Evolutionary conservation across 2,113 vertebrate genomes (phyloP).

Genomic region (Cyprinodon brontotheroides): DNA sequence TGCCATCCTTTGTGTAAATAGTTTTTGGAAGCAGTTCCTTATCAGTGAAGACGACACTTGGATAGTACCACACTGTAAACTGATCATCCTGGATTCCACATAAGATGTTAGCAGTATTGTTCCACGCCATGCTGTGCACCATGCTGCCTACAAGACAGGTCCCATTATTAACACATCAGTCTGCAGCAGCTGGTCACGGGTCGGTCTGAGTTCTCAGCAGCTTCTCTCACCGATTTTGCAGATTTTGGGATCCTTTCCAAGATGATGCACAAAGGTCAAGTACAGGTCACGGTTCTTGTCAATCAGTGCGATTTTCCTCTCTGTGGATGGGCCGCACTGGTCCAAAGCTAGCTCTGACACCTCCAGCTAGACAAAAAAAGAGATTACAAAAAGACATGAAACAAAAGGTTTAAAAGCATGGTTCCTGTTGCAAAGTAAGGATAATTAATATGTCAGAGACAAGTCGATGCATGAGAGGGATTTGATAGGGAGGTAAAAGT

Average conservation of each 20-base stretch:
- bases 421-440: not conserved
- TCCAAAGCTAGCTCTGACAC: constrained; percentile 92
- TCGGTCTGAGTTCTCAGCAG: not conserved
- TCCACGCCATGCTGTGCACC: constrained; percentile 94
- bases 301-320: constrained; percentile 92
- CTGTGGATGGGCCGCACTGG: constrained; percentile 88
- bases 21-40: constrained; percentile 92
- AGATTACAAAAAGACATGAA: constrained; percentile 2
- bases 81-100: constrained; percentile 91
- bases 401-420: too few relatives aligned
- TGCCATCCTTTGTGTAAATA: constrained; percentile 86
- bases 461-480: too few relatives aligned
- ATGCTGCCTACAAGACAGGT: constrained; percentile 84
- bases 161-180: constrained; percentile 1
- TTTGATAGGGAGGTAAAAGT: too few relatives aligned
- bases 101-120: constrained; percentile 88
- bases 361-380: constrained; percentile 82
- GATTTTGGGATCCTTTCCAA: constrained; percentile 89
- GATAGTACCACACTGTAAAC: constrained; percentile 93
- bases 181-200: not conserved
- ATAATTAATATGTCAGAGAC: not conserved
- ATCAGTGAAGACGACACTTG: constrained; percentile 89
- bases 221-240: constrained; percentile 89
- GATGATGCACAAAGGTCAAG: constrained; percentile 87
- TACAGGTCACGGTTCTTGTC: constrained; percentile 97